A percentile compares a stretch with the other conserved stretches of the same genome.
Evolutionary conservation across 2,113 vertebrate genomes (phyloP).

Genomic region (Microtus ochrogaster): DNA sequence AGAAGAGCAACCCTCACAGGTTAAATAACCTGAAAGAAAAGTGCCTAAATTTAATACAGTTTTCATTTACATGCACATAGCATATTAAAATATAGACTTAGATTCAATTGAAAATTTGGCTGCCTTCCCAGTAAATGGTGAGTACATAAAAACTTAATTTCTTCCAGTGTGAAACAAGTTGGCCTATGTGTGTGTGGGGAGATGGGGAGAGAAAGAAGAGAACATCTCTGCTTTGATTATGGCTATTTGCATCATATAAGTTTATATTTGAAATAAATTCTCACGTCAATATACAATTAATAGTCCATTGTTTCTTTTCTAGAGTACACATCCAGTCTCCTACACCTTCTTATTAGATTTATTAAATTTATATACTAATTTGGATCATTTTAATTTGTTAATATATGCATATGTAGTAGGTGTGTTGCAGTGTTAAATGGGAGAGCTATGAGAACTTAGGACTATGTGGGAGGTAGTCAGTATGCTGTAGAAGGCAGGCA

Average conservation of each 20-base stretch:
- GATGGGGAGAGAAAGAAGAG: not conserved
- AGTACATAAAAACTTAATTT: slow-evolving; percentile 76
- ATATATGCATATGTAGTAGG: not conserved
- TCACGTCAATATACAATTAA: not conserved
- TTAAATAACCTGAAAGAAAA: slow-evolving; percentile 68
- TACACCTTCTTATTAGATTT: not conserved
- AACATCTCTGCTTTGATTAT: slow-evolving; percentile 23
- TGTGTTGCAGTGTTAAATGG: not conserved
- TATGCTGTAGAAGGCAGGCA: not conserved
- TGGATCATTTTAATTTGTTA: slow-evolving; percentile 24
- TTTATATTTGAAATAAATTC: slow-evolving; percentile 1
- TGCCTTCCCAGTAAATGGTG: slow-evolving; percentile 73
- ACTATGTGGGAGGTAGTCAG: not conserved
- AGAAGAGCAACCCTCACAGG: slow-evolving; percentile 44
- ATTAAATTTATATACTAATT: not conserved
- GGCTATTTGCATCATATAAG: not conserved
- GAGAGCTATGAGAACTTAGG: not conserved
- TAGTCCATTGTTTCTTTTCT: not conserved
- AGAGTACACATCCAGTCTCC: not conserved
- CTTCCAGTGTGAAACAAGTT: slow-evolving; percentile 64
- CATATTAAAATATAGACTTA: slow-evolving; percentile 72
- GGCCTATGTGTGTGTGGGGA: not conserved
- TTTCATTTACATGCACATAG: slow-evolving; percentile 76
- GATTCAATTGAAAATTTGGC: slow-evolving; percentile 72
- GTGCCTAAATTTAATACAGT: slow-evolving; percentile 61